phyloP scores from a whole-genome alignment of 2,113 vertebrate species.

The Coptodon bakossiorum region DNA sequence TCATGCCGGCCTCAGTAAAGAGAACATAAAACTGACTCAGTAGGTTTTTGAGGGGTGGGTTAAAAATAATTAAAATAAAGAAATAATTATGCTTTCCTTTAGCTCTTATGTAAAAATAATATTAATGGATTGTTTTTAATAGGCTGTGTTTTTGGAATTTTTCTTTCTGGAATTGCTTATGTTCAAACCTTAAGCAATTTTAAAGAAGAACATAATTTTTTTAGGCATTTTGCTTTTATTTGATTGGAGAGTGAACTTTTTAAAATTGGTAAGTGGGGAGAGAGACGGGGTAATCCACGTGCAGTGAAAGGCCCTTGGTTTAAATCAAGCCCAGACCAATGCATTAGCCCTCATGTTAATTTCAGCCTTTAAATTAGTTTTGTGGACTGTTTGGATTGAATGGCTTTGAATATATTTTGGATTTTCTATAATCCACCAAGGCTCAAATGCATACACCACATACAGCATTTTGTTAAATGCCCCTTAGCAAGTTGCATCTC shows the following conservation, averaged over 20 bases:
- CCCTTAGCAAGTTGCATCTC: background rate
- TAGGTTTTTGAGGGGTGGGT: background rate
- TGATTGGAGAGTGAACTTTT: background rate
- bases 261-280: background rate
- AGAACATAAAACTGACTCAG: background rate
- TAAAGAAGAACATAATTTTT: background rate
- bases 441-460: rapidly evolving
- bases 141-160: rapidly evolving
- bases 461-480: background rate
- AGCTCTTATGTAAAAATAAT: background rate
- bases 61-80: background rate
- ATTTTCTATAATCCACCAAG: background rate
- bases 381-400: background rate
- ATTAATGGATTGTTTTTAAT: background rate
- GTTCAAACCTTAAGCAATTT: background rate
- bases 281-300: background rate
- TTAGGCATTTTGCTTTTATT: background rate
- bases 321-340: background rate
- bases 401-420: background rate
- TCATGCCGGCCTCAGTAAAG: background rate
- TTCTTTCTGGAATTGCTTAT: background rate
- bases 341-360: background rate
- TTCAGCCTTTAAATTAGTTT: rapidly evolving
- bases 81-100: background rate
- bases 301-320: background rate